Percentiles rank a stretch among this genome's conserved stretches.
Conservation (phyloP, 1,140 invertebrate genomes). For the Drosophila rufa region DNA sequence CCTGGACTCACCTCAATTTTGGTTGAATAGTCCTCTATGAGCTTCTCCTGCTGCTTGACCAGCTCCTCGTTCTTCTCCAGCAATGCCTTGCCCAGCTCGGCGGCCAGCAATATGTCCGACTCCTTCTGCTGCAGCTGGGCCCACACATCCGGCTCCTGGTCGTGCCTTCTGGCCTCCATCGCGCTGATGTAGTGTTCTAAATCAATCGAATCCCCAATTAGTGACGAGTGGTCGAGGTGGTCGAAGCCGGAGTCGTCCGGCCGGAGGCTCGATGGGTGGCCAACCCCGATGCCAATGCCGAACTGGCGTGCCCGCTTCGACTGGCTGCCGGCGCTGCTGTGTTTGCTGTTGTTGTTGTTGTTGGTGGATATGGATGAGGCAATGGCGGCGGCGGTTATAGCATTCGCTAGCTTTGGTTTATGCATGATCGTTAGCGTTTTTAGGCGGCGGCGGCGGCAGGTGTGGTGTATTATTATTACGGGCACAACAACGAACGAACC, state of each 20-base stretch:
- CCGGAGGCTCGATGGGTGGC: slow-evolving; percentile 18
- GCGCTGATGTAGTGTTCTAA: slow-evolving; percentile 87
- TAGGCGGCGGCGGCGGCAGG: slow-evolving; percentile 20
- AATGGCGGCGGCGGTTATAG: slow-evolving; percentile 81
- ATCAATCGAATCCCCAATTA: slow-evolving; percentile 83
- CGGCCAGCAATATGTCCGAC: slow-evolving; percentile 95
- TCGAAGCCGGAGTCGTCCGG: slow-evolving; percentile 61
- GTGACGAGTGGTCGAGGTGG: slow-evolving; percentile 58
- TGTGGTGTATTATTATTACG: slow-evolving; percentile 60
- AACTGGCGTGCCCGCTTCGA: slow-evolving; percentile 52
- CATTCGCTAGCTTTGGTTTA: slow-evolving; percentile 79
- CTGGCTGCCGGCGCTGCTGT: slow-evolving; percentile 53
- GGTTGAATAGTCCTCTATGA: slow-evolving; percentile 94
- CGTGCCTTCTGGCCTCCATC: slow-evolving; percentile 86
- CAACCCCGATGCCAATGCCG: slow-evolving; percentile 17
- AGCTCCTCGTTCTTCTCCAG: slow-evolving; percentile 97
- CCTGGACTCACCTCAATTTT: slow-evolving; percentile 94
- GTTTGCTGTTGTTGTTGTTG: slow-evolving; percentile 49
- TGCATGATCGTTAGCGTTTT: slow-evolving; percentile 77
- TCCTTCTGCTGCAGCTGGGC: slow-evolving; percentile 96
- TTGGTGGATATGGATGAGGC: slow-evolving; percentile 80
- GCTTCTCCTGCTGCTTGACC: slow-evolving; percentile 92
- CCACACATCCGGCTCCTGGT: slow-evolving; percentile 90
- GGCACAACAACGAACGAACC: slow-evolving; percentile 56
- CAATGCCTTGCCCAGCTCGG: slow-evolving; percentile 97